Base-by-base conservation (phyloP, 2,888 invertebrate genomes). In the Chironomus riparius region DNA sequence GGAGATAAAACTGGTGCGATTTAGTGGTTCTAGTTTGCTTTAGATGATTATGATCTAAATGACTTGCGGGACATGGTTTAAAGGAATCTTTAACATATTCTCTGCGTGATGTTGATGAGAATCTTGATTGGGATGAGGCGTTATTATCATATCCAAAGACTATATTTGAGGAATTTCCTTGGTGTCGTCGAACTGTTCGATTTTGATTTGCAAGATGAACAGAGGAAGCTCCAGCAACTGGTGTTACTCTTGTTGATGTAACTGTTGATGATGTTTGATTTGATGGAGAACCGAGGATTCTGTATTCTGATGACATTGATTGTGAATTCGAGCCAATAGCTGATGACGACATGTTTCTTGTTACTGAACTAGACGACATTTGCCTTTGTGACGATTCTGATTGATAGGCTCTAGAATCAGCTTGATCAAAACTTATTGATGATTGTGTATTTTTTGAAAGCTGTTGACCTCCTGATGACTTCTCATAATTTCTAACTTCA, bases 41-140 rank as follows among this genome's bases (percentile, higher is more conserved):
- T 69, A 75, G 38, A 48, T 75, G 75, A 68, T 47, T 50, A 38
- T 75, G 68, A n/a, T 75, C 68, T 48, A 62, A n/a, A n/a, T 74
- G 72, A 74, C 65, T 68, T 68, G 75, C 75, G 22, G 75, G 75
- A 15, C 75, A 75, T 2, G 75, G 75, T 28, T 75, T 75, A 38
- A 68, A 75, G 2, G 50, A 38, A 38, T 75, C 69, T 24, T 68
- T 68, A 15, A 75, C 75, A 24, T 75, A 75, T 38, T 75, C 75
- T 3, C 50, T 47, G 12, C 56, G 48, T 12, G 48, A 50, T 15
- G 75, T 69, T 50, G 75, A 50, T 4, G 75, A 15, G 18, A 73
- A 73, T 13, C 73, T 65, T 7, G 61, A 28, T n/a, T 62, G 65
- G 2, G 28, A 18, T 1, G 62, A 28, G 15, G 22, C 10, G 4